Evolutionary conservation across 2,113 vertebrate species (phyloP).

Genomic region (Microcebus tavaratra): DNA sequence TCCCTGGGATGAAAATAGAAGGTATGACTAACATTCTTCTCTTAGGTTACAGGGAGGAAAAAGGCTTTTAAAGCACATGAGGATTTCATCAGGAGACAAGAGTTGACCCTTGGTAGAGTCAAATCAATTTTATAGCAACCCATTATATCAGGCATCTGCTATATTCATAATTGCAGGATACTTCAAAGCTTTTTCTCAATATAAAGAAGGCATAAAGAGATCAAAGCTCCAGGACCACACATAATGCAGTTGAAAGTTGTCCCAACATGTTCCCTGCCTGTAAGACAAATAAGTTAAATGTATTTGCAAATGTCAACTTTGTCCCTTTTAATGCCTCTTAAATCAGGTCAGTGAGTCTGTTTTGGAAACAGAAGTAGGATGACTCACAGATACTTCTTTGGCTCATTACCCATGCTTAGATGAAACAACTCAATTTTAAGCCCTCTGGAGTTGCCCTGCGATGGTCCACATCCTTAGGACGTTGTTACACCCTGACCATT

Average conservation of each 20-base stretch:
- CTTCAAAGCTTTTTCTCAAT: conserved; percentile 64
- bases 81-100: conserved; percentile 24
- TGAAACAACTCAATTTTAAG: conserved; percentile 69
- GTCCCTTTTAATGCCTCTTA: conserved; percentile 73
- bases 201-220: conserved; percentile 68
- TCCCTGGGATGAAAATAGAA: background rate
- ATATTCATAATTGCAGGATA: conserved; percentile 56
- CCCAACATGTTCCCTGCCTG: conserved; percentile 69
- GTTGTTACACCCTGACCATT: background rate
- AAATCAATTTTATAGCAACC: conserved; percentile 67
- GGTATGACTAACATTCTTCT: conserved; percentile 46
- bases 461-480: background rate
- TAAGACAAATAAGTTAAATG: conserved; percentile 76
- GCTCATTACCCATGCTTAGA: conserved; percentile 65
- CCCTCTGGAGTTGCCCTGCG: conserved; percentile 30
- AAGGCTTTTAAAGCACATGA: conserved; percentile 48
- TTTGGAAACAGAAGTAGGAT: conserved; percentile 76
- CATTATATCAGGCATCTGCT: conserved; percentile 46
- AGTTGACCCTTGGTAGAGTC: conserved; percentile 63
- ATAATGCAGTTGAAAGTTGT: conserved; percentile 70
- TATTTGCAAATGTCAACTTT: conserved; percentile 75
- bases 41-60: conserved; percentile 27
- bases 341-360: conserved; percentile 74
- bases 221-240: conserved; percentile 68
- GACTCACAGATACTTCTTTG: conserved; percentile 68